Conservation (phyloP, 2,888 invertebrate species). For the Linyphia triangularis region DNA sequence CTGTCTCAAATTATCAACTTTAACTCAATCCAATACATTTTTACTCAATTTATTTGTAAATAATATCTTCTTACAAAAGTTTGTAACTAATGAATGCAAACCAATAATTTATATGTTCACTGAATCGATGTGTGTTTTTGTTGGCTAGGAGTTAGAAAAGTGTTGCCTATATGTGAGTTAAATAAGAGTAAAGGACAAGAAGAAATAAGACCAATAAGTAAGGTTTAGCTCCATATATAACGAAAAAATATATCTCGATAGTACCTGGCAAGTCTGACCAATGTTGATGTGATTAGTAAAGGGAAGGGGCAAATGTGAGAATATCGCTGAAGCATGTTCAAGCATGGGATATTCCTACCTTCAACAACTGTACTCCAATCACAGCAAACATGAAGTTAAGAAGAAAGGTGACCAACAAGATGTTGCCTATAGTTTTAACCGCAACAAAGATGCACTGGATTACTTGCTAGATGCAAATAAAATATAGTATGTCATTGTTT, state of each 20-base stretch:
- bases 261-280: slow-evolving; percentile 61
- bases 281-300: slow-evolving; percentile 65
- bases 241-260: neutral
- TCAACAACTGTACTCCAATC: slow-evolving; percentile 99
- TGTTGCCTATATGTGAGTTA: no score
- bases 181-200: no score
- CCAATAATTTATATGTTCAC: no score
- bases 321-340: slow-evolving; percentile 49
- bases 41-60: no score
- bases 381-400: slow-evolving; percentile 99
- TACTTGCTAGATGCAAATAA: slow-evolving; percentile 90
- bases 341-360: slow-evolving; percentile 85
- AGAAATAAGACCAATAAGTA: no score
- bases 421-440: slow-evolving; percentile 88
- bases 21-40: no score
- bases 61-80: no score
- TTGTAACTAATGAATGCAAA: no score
- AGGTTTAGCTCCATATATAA: no score
- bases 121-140: no score
- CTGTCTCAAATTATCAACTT: no score
- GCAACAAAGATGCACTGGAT: slow-evolving; percentile 93
- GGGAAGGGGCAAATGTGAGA: slow-evolving; percentile 50
- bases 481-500: slow-evolving; percentile 77
- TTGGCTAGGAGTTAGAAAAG: no score
- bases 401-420: slow-evolving; percentile 99